phyloP scores from a whole-genome alignment of 2,113 vertebrate genomes.

The Odobenus rosmarus region DNA sequence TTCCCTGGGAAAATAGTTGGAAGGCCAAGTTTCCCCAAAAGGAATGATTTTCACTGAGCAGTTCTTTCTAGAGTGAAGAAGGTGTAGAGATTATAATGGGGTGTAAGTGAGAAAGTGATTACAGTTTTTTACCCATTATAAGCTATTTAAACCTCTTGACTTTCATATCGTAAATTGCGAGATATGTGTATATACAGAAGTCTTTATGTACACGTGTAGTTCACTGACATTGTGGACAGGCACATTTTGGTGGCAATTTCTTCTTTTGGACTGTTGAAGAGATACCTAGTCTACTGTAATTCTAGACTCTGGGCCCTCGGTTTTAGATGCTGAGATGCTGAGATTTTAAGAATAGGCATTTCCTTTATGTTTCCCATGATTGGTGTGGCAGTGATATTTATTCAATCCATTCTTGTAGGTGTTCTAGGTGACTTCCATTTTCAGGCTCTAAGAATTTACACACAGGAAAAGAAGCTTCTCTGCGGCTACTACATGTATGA shows the following conservation, averaged over 20 bases:
- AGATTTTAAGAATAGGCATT: fast-evolving
- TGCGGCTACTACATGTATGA: constrained; percentile 38
- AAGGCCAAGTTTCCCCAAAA: not conserved
- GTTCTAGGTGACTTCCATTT: constrained; percentile 70
- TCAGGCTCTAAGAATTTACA: constrained; percentile 69
- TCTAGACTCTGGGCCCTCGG: not conserved
- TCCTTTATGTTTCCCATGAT: fast-evolving
- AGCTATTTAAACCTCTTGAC: not conserved
- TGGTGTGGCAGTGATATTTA: not conserved
- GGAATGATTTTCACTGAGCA: not conserved
- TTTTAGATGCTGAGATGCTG: not conserved
- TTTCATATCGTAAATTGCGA: not conserved
- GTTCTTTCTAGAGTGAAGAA: not conserved
- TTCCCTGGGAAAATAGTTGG: not conserved
- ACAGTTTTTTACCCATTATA: not conserved
- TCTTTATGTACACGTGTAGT: not conserved
- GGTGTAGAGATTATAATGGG: fast-evolving
- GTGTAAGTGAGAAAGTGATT: too few relatives aligned
- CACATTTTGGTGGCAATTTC: not conserved
- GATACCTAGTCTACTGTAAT: not conserved
- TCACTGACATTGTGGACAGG: too few relatives aligned
- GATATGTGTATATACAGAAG: not conserved
- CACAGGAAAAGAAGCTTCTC: constrained; percentile 8
- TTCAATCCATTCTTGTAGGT: constrained; percentile 42
- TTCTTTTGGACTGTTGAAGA: not conserved